phyloP scores from a whole-genome alignment of 92 coral and sea anemone genomes.

The Ricordea florida region DNA sequence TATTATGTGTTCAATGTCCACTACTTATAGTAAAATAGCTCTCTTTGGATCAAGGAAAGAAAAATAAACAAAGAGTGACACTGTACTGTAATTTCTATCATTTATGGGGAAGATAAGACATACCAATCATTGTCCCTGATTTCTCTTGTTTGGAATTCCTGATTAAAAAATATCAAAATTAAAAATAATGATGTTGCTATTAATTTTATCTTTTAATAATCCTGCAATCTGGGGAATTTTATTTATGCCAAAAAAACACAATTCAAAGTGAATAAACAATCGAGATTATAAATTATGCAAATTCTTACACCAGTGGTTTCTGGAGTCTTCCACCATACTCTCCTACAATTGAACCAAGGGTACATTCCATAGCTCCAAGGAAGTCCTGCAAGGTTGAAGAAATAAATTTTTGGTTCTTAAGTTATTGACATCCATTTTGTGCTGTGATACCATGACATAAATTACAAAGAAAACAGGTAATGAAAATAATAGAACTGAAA shows the following conservation, averaged over 20 bases:
- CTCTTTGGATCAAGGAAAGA: too few species aligned
- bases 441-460: too few species aligned
- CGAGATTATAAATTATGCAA: too few species aligned
- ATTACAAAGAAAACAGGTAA: not conserved
- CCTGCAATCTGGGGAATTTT: too few species aligned
- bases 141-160: slow-evolving; percentile 72
- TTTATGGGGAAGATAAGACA: too few species aligned
- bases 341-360: slow-evolving; percentile 87
- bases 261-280: too few species aligned
- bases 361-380: slow-evolving; percentile 84
- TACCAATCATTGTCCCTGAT: slow-evolving; percentile 79
- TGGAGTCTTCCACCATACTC: slow-evolving; percentile 87
- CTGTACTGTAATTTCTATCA: too few species aligned
- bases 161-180: not conserved
- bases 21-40: too few species aligned
- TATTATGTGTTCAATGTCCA: too few species aligned
- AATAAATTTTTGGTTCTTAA: not conserved
- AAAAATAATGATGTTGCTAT: not conserved
- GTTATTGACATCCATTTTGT: not conserved
- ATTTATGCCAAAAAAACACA: too few species aligned
- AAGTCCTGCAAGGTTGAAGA: slow-evolving; percentile 68
- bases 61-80: too few species aligned
- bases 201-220: too few species aligned
- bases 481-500: not conserved
- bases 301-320: slow-evolving; percentile 75